Base-by-base conservation (phyloP, 2,113 vertebrate species). In the Neotoma lepida region DNA sequence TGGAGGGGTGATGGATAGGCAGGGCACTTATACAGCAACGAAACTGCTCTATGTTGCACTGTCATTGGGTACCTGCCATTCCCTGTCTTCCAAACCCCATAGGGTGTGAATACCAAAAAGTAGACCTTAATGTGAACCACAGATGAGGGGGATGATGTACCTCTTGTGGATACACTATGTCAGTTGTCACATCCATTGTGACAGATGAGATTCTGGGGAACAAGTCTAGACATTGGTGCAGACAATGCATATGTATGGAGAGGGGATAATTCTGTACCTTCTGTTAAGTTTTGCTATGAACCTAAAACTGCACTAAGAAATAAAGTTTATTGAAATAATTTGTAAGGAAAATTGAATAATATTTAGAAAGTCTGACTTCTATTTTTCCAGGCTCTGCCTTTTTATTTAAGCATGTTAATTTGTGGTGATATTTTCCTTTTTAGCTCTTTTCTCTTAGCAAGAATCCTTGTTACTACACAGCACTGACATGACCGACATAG, bases 361-460 rank as follows among this genome's bases (percentile, higher is more conserved):
- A 56, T 51, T 26, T 2, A 82, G 44, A 80, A 28, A 9, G 30
- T 64, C 44, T 2, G 12, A 76, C 89, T 92, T 90, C 22, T 76
- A 4, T 51, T 81, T 93, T 66, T 68, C 17, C 49, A 76, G 35
- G 64, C 35, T 33, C 58, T 93, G 1, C 61, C 26, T 76, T 28
- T 88, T 86, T n/a, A 73, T 44, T 61, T 61, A 82, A 82, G 71
- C 88, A 71, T 86, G 51, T 63, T n/a, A 95, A 33, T 88, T 89
- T 70, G 20, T 20, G 61, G 17, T 88, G 24, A 74, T 64, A 82
- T 74, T 93, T 96, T 70, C 51, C 44, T 70, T 92, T 94, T 58
- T 28, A 13, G 41, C 24, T 66, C 56, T 87, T 84, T 91, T 54
- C 74, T 92, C 33, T 78, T 70, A 41, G 70, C 33, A 51, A 33